Evolutionary conservation across 1,140 invertebrate species (phyloP).

Genomic region (Goniozus legneri): DNA sequence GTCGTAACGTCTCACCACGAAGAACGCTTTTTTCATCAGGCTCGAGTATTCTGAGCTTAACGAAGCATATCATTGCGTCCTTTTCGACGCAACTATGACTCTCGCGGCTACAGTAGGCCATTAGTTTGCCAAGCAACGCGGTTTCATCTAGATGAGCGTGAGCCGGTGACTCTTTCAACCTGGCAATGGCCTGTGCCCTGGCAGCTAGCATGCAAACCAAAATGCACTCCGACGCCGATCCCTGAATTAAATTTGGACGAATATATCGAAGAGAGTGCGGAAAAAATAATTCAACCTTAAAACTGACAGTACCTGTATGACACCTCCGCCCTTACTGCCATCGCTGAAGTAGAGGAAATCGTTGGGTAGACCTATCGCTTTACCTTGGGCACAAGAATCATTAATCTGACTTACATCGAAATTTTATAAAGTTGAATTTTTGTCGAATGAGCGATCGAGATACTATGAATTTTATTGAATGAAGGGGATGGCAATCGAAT

Average conservation of each 20-base stretch:
- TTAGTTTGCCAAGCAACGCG: constrained; percentile 88
- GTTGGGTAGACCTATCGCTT: constrained; percentile 86
- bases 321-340: constrained; percentile 85
- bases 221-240: constrained; percentile 96
- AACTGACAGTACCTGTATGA: constrained; percentile 88
- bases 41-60: constrained; percentile 94
- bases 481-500: too few species aligned
- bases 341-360: constrained; percentile 80
- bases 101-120: constrained; percentile 91
- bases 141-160: constrained; percentile 93
- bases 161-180: constrained; percentile 73
- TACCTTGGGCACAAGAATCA: too few species aligned
- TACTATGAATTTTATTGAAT: too few species aligned
- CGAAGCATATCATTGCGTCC: constrained; percentile 97
- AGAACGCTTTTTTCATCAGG: constrained; percentile 91
- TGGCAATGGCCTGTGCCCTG: constrained; percentile 86
- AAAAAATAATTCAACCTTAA: too few species aligned
- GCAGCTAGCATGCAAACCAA: constrained; percentile 94
- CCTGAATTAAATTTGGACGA: constrained; percentile 68
- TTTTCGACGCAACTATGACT: constrained; percentile 99
- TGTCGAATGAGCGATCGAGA: too few species aligned
- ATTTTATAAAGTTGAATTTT: too few species aligned
- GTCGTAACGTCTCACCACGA: constrained; percentile 79
- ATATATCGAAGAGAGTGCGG: too few species aligned
- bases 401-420: too few species aligned